Percentiles rank a stretch among this genome's conserved stretches.
These are phyloP conservation scores for Nothocercus julius DNA, from an alignment of 2,113 vertebrate species.

Conservation along the genomic window DNA sequence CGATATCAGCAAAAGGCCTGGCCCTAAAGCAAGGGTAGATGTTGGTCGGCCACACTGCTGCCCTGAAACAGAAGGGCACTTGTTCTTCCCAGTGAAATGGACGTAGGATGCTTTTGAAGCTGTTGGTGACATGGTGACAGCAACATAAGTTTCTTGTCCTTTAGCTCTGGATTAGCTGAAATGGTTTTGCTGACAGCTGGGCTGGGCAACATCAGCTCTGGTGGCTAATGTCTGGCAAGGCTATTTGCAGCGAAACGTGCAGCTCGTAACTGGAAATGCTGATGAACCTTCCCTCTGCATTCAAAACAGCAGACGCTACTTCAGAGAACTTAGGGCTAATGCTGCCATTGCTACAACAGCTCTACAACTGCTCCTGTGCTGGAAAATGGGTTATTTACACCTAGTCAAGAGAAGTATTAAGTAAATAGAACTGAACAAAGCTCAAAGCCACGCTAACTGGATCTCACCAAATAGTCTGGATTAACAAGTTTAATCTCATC, in stretches of 20 bases:
- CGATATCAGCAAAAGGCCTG: background rate
- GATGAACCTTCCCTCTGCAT: background rate
- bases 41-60: background rate
- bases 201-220: background rate
- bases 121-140: background rate
- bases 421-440: conserved; percentile 5
- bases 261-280: background rate
- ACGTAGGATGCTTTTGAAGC: background rate
- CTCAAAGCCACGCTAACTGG: background rate
- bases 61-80: background rate
- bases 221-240: background rate
- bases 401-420: background rate
- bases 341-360: background rate
- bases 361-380: background rate
- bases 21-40: background rate
- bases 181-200: fast-evolving
- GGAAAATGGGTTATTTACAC: background rate
- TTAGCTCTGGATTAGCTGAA: background rate
- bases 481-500: background rate
- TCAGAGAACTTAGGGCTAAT: background rate
- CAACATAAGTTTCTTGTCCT: background rate
- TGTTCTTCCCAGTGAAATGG: background rate
- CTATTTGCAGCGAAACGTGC: background rate
- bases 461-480: background rate
- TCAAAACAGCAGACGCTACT: background rate